Evolutionary conservation across 2,797 vertebrate genomes (phyloP).

Genomic region (Cynodonichthys magdalenae): DNA sequence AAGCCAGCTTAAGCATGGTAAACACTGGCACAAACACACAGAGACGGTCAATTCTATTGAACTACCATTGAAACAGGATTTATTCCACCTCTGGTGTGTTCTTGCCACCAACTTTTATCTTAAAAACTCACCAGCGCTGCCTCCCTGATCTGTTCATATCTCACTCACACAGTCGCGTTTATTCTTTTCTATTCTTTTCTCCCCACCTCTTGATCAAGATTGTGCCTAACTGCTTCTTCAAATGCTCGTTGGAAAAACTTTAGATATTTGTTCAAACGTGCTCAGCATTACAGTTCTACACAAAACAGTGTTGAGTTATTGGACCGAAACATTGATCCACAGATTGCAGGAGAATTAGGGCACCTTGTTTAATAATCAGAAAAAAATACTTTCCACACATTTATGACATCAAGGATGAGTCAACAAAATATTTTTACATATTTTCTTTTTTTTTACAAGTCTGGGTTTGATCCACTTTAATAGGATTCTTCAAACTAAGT

Average conservation of each 20-base stretch:
- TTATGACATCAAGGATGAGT: too few relatives aligned
- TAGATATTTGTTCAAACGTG: neutral
- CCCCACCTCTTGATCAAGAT: slow-evolving; percentile 7
- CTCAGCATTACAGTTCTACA: neutral
- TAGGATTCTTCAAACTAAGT: too few relatives aligned
- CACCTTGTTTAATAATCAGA: too few relatives aligned
- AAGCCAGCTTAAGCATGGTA: slow-evolving; percentile 63
- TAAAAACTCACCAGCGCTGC: slow-evolving; percentile 23
- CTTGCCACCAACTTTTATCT: slow-evolving; percentile 46
- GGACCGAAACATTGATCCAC: neutral
- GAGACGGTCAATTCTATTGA: slow-evolving; percentile 40
- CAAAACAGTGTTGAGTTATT: neutral
- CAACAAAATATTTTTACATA: too few relatives aligned
- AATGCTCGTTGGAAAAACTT: slow-evolving; percentile 7
- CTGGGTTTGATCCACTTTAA: too few relatives aligned
- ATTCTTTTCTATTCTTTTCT: slow-evolving; percentile 13
- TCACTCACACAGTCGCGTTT: slow-evolving; percentile 31
- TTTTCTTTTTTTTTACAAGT: too few relatives aligned
- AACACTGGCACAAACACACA: slow-evolving; percentile 46
- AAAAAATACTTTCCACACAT: too few relatives aligned
- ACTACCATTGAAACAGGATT: slow-evolving; percentile 41
- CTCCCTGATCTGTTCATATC: slow-evolving; percentile 33
- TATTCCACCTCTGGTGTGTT: slow-evolving; percentile 23
- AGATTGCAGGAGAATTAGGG: too few relatives aligned
- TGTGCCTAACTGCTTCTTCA: neutral